A percentile compares a stretch with the other conserved stretches of the same genome.
phyloP scores from a whole-genome alignment of 2,113 vertebrate species.

The Excalfactoria chinensis region DNA sequence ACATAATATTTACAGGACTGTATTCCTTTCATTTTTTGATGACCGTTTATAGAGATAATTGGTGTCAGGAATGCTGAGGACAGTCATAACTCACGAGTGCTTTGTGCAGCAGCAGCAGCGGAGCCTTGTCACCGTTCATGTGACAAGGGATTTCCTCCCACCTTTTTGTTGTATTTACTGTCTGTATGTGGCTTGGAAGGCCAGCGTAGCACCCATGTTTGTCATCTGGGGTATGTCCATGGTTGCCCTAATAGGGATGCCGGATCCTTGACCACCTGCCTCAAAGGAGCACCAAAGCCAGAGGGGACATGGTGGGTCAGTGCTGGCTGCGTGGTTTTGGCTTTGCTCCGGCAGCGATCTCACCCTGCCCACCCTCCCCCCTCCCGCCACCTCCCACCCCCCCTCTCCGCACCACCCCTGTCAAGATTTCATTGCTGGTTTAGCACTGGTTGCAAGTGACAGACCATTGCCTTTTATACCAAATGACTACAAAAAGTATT shows the following conservation, averaged over 20 bases:
- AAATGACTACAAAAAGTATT: constrained; percentile 53
- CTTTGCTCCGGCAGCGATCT: neutral
- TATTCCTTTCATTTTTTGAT: neutral
- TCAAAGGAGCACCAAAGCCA: neutral
- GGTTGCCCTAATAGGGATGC: neutral
- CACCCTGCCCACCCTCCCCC: too few species aligned
- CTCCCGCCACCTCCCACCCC: fast-evolving
- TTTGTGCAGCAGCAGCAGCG: neutral
- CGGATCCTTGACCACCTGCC: fast-evolving
- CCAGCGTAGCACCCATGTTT: fast-evolving
- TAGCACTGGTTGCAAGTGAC: neutral
- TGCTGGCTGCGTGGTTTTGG: neutral
- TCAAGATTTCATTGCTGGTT: constrained; percentile 38
- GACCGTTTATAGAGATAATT: constrained; percentile 9
- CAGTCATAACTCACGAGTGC: neutral
- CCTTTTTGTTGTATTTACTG: neutral
- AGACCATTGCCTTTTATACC: constrained; percentile 58
- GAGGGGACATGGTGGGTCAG: neutral
- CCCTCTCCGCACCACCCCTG: neutral
- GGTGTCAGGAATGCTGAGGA: neutral
- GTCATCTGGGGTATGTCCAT: neutral
- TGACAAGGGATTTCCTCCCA: neutral
- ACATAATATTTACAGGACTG: neutral
- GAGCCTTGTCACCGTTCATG: neutral
- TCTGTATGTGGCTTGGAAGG: neutral